Conservation (phyloP, 2,113 vertebrate genomes). For the Pitta sordida region DNA sequence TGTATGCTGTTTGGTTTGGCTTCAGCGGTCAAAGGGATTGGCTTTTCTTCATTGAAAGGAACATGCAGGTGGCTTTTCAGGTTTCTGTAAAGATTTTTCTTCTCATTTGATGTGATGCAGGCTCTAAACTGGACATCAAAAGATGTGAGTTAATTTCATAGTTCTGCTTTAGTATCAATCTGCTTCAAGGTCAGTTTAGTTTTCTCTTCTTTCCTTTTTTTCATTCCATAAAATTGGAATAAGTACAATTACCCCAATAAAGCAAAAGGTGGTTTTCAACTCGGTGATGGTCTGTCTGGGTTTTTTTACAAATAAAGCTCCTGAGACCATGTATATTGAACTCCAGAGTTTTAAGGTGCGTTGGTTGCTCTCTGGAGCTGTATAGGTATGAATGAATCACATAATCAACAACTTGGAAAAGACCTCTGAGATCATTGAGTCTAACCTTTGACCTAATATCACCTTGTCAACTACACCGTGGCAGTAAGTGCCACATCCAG, state of each 20-base stretch:
- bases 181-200: background rate
- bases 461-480: no score
- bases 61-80: constrained; percentile 13
- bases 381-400: background rate
- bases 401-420: no score
- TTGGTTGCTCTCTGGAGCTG: background rate
- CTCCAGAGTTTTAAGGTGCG: background rate
- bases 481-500: no score
- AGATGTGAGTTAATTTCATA: background rate
- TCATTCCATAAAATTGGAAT: background rate
- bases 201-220: background rate
- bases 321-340: background rate
- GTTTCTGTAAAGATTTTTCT: constrained; percentile 34
- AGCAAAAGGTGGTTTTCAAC: background rate
- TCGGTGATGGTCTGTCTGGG: accelerated
- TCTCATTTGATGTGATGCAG: background rate
- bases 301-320: background rate
- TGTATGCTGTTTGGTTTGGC: constrained; percentile 7
- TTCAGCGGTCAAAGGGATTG: constrained; percentile 19
- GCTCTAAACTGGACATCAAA: background rate
- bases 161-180: background rate
- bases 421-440: no score
- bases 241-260: background rate
- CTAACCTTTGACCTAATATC: no score
- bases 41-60: constrained; percentile 14